Evolutionary conservation across 2,113 vertebrate species (phyloP).

Genomic region (Balaeniceps rex): DNA sequence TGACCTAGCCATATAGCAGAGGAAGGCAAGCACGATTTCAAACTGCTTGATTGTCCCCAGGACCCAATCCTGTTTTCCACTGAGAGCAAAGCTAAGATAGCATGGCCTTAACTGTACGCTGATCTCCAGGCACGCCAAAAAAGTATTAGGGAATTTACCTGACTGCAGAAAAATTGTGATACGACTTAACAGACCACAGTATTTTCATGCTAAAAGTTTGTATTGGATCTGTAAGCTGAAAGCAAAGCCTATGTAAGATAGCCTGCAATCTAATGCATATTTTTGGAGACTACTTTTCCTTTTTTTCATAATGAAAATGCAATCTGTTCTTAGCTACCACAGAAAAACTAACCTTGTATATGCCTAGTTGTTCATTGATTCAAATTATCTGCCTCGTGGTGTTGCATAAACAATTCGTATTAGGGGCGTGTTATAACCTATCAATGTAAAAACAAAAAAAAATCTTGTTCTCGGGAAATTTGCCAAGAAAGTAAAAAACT

Average conservation of each 20-base stretch:
- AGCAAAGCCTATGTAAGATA: neutral
- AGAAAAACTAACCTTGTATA: neutral
- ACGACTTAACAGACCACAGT: neutral
- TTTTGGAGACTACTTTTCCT: neutral
- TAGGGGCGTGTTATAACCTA: neutral
- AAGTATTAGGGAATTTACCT: neutral
- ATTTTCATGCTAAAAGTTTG: neutral
- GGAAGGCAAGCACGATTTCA: neutral
- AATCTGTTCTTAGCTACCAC: neutral
- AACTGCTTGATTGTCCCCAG: neutral
- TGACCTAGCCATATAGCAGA: fast-evolving
- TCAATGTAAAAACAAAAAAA: neutral
- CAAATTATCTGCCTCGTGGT: neutral
- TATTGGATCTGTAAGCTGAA: neutral
- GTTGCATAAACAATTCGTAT: neutral
- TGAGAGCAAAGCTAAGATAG: neutral
- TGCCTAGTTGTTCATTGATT: neutral
- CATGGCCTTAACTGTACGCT: fast-evolving
- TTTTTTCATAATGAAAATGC: neutral
- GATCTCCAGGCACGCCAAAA: neutral
- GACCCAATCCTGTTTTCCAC: neutral
- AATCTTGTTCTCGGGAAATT: neutral
- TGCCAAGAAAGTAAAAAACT: neutral
- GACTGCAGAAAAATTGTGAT: neutral
- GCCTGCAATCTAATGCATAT: neutral